Evolutionary conservation across 2,113 vertebrate species (phyloP), one percentile per base, ranked within the genome.

Genomic region (Polypterus bichir): DNA sequence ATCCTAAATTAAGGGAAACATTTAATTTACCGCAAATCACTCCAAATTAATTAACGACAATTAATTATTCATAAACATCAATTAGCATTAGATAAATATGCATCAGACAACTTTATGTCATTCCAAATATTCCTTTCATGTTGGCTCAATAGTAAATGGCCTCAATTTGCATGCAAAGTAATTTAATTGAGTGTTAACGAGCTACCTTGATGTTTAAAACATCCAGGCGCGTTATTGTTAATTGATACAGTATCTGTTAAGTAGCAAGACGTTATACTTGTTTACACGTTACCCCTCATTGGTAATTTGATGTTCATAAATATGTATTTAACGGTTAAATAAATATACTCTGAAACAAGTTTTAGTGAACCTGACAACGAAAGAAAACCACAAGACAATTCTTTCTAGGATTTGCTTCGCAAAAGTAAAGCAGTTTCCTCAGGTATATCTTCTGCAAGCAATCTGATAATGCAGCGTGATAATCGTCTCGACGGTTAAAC

Each of bases 71-170:
- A 66, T 73, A 79, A 73, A 75, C 65, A 70, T 62, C 82, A 83
- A 86, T 83, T 83, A 83, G 80, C 82, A 86, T 83, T 75, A 82
- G 78, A 86, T 86, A 86, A 84, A 83, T 86, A 85, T 86, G 83
- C 81, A 83, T 84, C 75, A 82, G 79, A 66, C 69, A 77, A 81
- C 77, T 81, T 27, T 76, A 76, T 76, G 74, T 74, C 67, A 55
- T 73, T 70, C 68, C 64, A 62, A 58, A 9, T 69, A 69, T 66
- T 60, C 66, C 70, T 59, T 65, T 65, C 72, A 64, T 66, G 61
- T 7, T 60, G 60, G 66, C 60, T 62, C 72, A 70, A 66, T 68
- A 65, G 77, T 79, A 72, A 52, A 61, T 54, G 49, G 11, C 46
- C 68, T 62, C 78, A 70, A 86, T 86, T 86, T 81, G 77, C 83